Evolutionary conservation across 2,888 invertebrate genomes (phyloP).

Genomic region (Ornithoptera priamus): DNA sequence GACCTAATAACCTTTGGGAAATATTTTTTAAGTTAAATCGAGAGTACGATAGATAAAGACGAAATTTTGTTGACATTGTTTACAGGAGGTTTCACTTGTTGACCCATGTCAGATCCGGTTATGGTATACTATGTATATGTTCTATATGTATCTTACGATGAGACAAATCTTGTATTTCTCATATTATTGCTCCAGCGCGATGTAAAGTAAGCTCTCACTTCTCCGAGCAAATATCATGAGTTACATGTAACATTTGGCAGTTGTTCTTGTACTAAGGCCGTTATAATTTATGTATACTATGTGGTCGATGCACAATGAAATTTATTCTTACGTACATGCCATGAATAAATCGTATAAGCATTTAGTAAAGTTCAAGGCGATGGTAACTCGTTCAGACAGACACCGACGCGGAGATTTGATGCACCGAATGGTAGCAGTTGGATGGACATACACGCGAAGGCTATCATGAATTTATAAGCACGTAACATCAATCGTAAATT

Average conservation of each 20-base stretch:
- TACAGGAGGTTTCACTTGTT: too few species aligned
- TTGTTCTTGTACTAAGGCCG: too few species aligned
- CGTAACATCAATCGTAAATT: not conserved
- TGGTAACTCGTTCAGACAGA: not conserved
- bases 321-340: not conserved
- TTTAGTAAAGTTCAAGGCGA: not conserved
- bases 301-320: too few species aligned
- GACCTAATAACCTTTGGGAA: too few species aligned
- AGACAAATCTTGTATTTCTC: not conserved
- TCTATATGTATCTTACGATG: not conserved
- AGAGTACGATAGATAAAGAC: too few species aligned
- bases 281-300: too few species aligned
- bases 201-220: too few species aligned
- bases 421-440: not conserved
- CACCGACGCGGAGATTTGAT: not conserved
- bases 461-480: not conserved
- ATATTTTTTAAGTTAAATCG: too few species aligned
- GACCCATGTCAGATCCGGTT: not conserved
- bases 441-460: not conserved
- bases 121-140: not conserved
- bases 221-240: too few species aligned
- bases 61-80: too few species aligned
- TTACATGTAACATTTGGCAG: too few species aligned
- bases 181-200: not conserved
- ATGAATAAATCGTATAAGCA: not conserved